These are phyloP conservation scores for Pseudochaenichthys georgianus DNA, from an alignment of 2,797 vertebrate genomes.

Conservation along the genomic window DNA sequence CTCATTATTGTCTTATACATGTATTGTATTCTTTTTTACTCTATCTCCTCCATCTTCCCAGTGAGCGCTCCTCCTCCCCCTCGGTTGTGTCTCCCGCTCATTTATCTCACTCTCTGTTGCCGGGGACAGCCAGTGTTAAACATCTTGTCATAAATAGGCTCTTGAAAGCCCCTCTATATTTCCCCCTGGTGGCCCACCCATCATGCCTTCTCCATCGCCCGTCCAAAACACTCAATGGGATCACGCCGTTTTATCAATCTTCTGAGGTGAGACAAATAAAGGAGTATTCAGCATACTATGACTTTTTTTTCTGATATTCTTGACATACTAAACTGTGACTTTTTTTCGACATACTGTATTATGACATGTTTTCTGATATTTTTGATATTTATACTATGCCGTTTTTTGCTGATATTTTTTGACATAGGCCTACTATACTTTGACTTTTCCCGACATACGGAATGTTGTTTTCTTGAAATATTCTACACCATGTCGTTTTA, in stretches of 20 bases:
- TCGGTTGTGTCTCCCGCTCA: constrained; percentile 58
- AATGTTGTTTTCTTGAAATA: too few species aligned
- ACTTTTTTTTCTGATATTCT: too few species aligned
- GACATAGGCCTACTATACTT: too few species aligned
- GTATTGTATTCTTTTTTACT: constrained; percentile 55
- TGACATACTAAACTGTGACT: too few species aligned
- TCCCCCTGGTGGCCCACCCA: constrained; percentile 11
- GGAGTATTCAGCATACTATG: too few species aligned
- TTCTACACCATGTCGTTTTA: too few species aligned
- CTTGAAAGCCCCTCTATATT: constrained; percentile 39
- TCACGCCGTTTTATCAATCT: constrained; percentile 35
- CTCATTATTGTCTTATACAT: constrained; percentile 45
- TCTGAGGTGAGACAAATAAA: constrained; percentile 27
- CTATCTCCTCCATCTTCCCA: constrained; percentile 40
- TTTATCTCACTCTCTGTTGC: constrained; percentile 67
- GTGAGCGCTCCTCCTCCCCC: constrained; percentile 20
- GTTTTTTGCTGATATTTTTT: too few species aligned
- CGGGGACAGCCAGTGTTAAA: constrained; percentile 45
- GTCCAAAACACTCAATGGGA: constrained; percentile 42
- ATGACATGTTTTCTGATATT: too few species aligned
- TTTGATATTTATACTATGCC: too few species aligned
- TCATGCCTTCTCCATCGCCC: not conserved
- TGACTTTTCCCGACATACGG: too few species aligned
- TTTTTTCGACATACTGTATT: too few species aligned
- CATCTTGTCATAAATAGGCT: constrained; percentile 56